A percentile compares a stretch with the other conserved stretches of the same genome.
Conservation (phyloP, 2,888 invertebrate species). For the Rhingia campestris region DNA sequence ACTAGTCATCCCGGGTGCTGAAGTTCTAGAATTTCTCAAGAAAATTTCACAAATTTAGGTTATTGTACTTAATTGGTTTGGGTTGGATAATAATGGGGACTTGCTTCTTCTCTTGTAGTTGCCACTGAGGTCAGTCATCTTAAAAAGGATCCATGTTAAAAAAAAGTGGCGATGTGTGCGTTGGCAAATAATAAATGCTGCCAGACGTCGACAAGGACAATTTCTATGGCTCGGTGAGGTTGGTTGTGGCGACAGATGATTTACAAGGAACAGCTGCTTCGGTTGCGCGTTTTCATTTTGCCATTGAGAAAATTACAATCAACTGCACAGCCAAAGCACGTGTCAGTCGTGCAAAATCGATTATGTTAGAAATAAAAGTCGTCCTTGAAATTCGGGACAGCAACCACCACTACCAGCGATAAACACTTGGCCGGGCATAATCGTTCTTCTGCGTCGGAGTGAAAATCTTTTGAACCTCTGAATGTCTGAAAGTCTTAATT, state of each 20-base stretch:
- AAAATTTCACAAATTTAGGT: constrained; percentile 18
- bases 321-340: constrained; percentile 12
- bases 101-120: constrained; percentile 6
- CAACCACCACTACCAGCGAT: constrained; percentile 1
- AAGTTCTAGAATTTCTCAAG: constrained; percentile 39
- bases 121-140: constrained; percentile 56
- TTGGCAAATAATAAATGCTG: background rate
- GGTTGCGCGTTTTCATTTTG: background rate
- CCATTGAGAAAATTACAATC: constrained; percentile 24
- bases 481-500: too few relatives aligned
- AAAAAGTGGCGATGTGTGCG: background rate
- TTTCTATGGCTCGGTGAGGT: background rate
- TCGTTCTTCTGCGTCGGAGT: background rate
- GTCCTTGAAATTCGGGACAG: constrained; percentile 54
- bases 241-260: constrained; percentile 2
- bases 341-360: constrained; percentile 47
- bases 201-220: constrained; percentile 43
- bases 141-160: background rate
- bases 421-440: constrained; percentile 1
- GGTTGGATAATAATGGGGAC: background rate
- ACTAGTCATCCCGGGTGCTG: constrained; percentile 22
- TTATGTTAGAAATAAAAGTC: constrained; percentile 24
- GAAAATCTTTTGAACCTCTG: too few relatives aligned
- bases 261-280: constrained; percentile 36
- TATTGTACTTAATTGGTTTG: background rate